These are phyloP conservation scores for Drosophila melanosoma DNA, from an alignment of 2,888 invertebrate genomes.

Conservation along the genomic window DNA sequence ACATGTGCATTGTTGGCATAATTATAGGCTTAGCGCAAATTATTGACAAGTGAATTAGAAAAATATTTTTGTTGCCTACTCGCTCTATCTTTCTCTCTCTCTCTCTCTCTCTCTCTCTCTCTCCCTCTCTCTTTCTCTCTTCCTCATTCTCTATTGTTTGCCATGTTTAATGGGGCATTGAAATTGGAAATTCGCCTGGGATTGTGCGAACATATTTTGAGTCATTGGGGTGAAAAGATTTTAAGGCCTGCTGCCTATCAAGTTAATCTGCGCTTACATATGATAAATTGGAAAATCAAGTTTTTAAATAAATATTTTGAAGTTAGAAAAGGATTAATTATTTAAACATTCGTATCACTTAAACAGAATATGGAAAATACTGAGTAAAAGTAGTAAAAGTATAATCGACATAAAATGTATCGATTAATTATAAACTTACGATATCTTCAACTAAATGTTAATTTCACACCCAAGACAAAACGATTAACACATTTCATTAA, in stretches of 20 bases:
- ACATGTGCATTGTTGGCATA: constrained; percentile 71
- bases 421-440: not conserved
- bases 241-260: constrained; percentile 16
- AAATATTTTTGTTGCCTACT: constrained; percentile 51
- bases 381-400: not conserved
- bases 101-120: not conserved
- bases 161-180: constrained; percentile 49
- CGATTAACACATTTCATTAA: not conserved
- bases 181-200: constrained; percentile 53
- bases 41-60: constrained; percentile 80
- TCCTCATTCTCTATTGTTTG: constrained; percentile 27
- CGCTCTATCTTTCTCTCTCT: not conserved
- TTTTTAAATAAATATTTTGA: not conserved
- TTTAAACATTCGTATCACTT: not conserved
- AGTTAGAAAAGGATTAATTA: not conserved
- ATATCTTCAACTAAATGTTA: not conserved
- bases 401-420: not conserved
- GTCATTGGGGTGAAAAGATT: constrained; percentile 35
- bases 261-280: constrained; percentile 32
- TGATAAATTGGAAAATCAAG: constrained; percentile 8
- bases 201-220: constrained; percentile 42
- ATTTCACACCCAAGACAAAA: not conserved
- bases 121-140: no score
- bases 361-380: not conserved
- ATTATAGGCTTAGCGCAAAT: constrained; percentile 75